Percentiles rank a stretch among this genome's conserved stretches.
These are phyloP conservation scores for Channa maculata DNA, from an alignment of 2,113 vertebrate species.

Conservation along the genomic window DNA sequence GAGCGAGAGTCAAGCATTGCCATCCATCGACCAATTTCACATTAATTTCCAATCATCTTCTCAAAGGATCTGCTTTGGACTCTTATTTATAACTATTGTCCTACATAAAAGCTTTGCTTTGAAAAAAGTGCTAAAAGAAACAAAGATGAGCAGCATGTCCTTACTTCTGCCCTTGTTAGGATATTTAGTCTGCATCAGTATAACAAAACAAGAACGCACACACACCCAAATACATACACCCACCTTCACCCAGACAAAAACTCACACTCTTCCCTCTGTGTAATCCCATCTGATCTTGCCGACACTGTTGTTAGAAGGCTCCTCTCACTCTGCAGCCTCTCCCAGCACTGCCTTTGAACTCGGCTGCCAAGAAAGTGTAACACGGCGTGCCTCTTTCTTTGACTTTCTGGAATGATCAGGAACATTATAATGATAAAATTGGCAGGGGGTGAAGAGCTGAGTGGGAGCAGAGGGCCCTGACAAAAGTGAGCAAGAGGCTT, in stretches of 20 bases:
- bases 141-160: background rate
- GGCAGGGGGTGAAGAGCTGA: constrained; percentile 53
- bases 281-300: constrained; percentile 73
- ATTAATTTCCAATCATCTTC: too few species aligned
- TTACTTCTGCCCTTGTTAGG: background rate
- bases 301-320: constrained; percentile 68
- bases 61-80: background rate
- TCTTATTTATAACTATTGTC: background rate
- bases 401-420: constrained; percentile 76
- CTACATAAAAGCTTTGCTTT: background rate
- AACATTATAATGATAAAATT: constrained; percentile 78
- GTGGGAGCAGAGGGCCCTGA: constrained; percentile 59
- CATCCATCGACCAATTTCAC: too few species aligned
- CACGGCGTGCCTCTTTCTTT: constrained; percentile 52
- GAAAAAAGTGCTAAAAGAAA: background rate
- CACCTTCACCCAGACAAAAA: constrained; percentile 34
- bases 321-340: constrained; percentile 59
- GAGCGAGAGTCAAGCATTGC: too few species aligned
- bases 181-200: constrained; percentile 4
- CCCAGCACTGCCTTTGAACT: constrained; percentile 77
- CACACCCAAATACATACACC: background rate
- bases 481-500: constrained; percentile 55
- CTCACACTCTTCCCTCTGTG: constrained; percentile 47
- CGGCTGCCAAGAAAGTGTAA: constrained; percentile 75
- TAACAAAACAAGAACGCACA: constrained; percentile 15